phyloP scores from a whole-genome alignment of 2,797 vertebrate species.

The Eidolon dupreanum region DNA sequence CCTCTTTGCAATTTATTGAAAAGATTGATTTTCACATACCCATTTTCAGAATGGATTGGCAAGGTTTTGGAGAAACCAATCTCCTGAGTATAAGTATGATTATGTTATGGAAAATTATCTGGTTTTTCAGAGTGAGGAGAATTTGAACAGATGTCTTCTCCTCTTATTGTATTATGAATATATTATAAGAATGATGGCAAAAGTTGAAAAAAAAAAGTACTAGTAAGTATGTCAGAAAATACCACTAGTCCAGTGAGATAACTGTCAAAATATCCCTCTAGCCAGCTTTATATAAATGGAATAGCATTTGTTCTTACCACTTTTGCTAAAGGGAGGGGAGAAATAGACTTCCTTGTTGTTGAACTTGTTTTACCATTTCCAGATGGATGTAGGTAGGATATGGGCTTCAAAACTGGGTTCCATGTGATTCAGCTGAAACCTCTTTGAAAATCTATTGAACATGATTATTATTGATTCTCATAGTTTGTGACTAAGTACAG shows the following conservation, averaged over 20 bases:
- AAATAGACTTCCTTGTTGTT: background rate
- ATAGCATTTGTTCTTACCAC: background rate
- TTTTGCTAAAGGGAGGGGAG: background rate
- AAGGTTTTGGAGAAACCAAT: conserved; percentile 28
- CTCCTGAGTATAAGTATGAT: conserved; percentile 11
- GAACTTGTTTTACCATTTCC: background rate
- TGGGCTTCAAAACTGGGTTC: background rate
- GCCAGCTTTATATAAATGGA: background rate
- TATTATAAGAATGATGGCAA: background rate
- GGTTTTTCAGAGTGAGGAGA: background rate
- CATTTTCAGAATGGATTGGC: background rate
- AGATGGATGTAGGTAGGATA: background rate
- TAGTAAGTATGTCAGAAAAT: background rate
- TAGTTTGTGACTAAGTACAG: background rate
- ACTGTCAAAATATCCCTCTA: background rate
- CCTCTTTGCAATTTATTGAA: conserved; percentile 9
- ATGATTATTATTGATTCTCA: background rate
- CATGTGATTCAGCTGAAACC: background rate
- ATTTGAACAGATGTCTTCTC: background rate
- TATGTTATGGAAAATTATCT: background rate
- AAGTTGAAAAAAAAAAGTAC: background rate
- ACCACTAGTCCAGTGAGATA: background rate
- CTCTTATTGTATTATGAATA: background rate
- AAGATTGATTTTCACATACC: conserved; percentile 1
- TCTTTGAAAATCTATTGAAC: background rate